These are phyloP conservation scores for Drosophila elegans DNA, from an alignment of 1,140 invertebrate species.

Conservation along the genomic window DNA sequence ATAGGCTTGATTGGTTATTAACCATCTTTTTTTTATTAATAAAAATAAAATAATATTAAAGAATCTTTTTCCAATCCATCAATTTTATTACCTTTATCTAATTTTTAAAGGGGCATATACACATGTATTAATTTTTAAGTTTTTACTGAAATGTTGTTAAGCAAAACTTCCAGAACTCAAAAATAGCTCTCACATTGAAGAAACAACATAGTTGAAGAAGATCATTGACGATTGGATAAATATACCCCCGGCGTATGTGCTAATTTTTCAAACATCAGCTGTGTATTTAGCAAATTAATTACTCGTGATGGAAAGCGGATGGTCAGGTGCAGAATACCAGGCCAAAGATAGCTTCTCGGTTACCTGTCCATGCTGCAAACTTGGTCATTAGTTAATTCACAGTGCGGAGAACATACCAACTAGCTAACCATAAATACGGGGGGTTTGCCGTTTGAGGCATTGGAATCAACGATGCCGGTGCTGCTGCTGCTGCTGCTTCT, in stretches of 20 bases:
- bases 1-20: too few species aligned
- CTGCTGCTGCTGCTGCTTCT: background rate
- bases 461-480: conserved; percentile 38
- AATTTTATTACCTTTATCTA: too few species aligned
- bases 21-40: too few species aligned
- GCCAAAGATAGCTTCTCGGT: conserved; percentile 25
- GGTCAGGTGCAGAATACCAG: conserved; percentile 44
- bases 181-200: background rate
- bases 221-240: background rate
- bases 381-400: conserved; percentile 81
- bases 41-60: too few species aligned
- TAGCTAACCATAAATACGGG: conserved; percentile 70
- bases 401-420: conserved; percentile 67
- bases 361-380: conserved; percentile 22
- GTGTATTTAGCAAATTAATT: conserved; percentile 67
- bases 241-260: conserved; percentile 23
- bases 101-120: too few species aligned
- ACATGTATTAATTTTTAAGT: too few species aligned
- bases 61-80: too few species aligned
- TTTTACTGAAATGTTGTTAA: too few species aligned
- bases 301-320: conserved; percentile 27
- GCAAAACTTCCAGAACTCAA: background rate
- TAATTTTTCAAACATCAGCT: conserved; percentile 58
- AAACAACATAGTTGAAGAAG: background rate
- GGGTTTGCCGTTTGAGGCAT: conserved; percentile 33